phyloP scores from a whole-genome alignment of 1,140 invertebrate species.

The Oedothorax gibbosus region DNA sequence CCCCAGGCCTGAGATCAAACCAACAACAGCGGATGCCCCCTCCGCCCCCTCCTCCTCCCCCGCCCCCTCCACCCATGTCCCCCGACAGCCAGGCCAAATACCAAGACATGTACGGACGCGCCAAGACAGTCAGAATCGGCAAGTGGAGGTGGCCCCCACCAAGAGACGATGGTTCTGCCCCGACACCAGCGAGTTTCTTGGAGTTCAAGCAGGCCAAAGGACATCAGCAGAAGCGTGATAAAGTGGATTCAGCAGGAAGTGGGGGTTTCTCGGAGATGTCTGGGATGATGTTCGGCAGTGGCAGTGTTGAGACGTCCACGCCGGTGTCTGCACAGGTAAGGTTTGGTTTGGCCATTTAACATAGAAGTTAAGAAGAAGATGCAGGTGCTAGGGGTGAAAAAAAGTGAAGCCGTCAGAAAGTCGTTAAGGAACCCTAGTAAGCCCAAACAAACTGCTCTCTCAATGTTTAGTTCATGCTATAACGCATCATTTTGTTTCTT shows the following conservation, averaged over 20 bases:
- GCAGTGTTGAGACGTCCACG: background rate
- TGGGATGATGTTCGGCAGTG: background rate
- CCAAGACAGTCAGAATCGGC: constrained; percentile 94
- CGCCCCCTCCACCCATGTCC: constrained; percentile 84
- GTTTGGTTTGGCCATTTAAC: background rate
- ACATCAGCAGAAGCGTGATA: background rate
- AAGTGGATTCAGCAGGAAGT: constrained; percentile 8
- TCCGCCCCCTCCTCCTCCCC: constrained; percentile 69
- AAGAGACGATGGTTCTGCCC: constrained; percentile 75
- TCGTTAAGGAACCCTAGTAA: too few species aligned
- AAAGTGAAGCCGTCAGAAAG: too few species aligned
- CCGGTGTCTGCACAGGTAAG: background rate
- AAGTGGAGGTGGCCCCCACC: constrained; percentile 97
- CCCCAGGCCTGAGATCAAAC: constrained; percentile 57
- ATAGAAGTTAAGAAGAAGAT: too few species aligned
- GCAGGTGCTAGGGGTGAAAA: too few species aligned
- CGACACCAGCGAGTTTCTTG: constrained; percentile 77
- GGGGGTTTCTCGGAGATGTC: constrained; percentile 37
- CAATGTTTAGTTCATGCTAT: too few species aligned
- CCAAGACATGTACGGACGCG: constrained; percentile 86
- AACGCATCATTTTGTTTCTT: too few species aligned
- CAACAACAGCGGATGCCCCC: constrained; percentile 64
- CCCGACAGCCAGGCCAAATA: constrained; percentile 72
- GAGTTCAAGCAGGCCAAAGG: constrained; percentile 83
- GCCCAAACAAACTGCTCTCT: too few species aligned